Conservation (phyloP, 2,888 invertebrate species). For the Acleris emargana region DNA sequence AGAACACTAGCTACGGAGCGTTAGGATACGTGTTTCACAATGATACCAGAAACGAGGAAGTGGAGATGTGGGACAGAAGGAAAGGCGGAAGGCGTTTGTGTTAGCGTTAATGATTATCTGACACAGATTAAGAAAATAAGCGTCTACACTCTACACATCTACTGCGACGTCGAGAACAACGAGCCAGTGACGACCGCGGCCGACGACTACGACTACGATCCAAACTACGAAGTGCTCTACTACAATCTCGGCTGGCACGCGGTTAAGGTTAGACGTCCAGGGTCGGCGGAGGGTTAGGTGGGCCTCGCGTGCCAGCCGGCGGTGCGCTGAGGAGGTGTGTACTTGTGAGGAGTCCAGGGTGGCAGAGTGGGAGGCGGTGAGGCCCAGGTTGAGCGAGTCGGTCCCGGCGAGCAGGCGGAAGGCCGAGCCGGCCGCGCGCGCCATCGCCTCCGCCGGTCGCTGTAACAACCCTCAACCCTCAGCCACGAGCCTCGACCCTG, state of each 20-base stretch:
- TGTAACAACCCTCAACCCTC: constrained; percentile 62
- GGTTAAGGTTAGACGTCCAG: constrained; percentile 3
- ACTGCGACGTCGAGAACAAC: constrained; percentile 19
- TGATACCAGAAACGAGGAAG: constrained; percentile 26
- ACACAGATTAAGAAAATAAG: constrained; percentile 17
- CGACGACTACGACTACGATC: constrained; percentile 18
- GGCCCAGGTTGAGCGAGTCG: constrained; percentile 88
- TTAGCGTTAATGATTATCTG: constrained; percentile 26
- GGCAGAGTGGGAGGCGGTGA: constrained; percentile 87
- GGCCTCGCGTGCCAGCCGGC: constrained; percentile 37
- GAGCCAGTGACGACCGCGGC: constrained; percentile 15
- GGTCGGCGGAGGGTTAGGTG: not conserved
- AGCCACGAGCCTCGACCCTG: constrained; percentile 44
- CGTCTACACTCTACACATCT: constrained; percentile 7
- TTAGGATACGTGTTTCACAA: constrained; percentile 28
- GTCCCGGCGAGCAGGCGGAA: constrained; percentile 90
- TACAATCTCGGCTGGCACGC: constrained; percentile 4
- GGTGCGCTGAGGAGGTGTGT: constrained; percentile 58
- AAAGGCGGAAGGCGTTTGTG: constrained; percentile 21
- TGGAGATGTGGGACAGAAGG: constrained; percentile 27
- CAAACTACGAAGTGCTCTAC: constrained; percentile 38
- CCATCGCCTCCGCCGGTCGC: constrained; percentile 91
- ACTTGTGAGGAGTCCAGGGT: constrained; percentile 82
- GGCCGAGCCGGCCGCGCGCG: constrained; percentile 90
- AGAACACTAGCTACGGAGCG: constrained; percentile 28